Base-by-base conservation (phyloP, 2,113 vertebrate species). In the Ibidorhyncha struthersii region DNA sequence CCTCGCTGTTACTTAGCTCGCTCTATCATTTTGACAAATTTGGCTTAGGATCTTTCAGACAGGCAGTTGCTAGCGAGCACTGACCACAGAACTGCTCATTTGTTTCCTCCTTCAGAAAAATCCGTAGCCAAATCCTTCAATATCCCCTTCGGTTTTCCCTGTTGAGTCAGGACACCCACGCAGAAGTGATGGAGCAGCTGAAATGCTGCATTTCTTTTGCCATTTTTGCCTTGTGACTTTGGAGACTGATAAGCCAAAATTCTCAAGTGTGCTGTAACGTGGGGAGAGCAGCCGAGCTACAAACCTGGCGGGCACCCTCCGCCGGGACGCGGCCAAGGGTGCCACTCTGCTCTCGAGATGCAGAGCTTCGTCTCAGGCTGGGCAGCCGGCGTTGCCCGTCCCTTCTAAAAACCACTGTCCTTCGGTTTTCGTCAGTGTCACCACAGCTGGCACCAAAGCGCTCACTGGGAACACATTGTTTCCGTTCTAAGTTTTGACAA, bases 151-250 rank as follows among this genome's bases (percentile, higher is more conserved):
- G 0, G 63, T 10, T 47, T 22, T 40, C 86, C 40, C 55, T 47
- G 67, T 32, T 52, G 91, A 92, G 76, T n/a, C 93, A 88, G 94
- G 91, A 62, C 89, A 91, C 65, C 69, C 76, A 61, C 76, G 10
- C 76, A 62, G n/a, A 8, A 49, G 83, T 0, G 69, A 58, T 6
- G 72, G 45, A 50, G 77, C 69, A 67, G 65, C 41, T 53, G 7
- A 81, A 89, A 61, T 0, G 53, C 91, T 62, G 89, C 71, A 8
- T 43, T 93, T 40, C 70, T 85, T 76, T 14, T 49, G 73, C 83
- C 29, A 12, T 20, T 61, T 43, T 72, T 94, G 72, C 90, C 78
- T 49, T 58, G 50, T 70, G 84, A 71, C 84, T 85, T 38, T 49
- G 55, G 21, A 27, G 59, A 40, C 16, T 2, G 2, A 16, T 6